Evolutionary conservation across 2,113 vertebrate genomes (phyloP).

Genomic region (Meleagris gallopavo): DNA sequence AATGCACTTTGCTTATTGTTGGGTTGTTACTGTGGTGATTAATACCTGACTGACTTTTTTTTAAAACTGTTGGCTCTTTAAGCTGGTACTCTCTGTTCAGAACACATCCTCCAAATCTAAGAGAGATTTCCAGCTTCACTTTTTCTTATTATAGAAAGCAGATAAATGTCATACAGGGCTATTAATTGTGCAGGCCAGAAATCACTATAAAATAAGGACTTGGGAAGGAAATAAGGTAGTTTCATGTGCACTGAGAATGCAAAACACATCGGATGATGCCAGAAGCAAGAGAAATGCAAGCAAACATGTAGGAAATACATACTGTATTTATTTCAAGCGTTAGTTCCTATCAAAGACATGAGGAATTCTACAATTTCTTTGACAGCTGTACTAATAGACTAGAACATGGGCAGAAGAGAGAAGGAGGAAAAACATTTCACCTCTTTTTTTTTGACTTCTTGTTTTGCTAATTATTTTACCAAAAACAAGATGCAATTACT

Average conservation of each 20-base stretch:
- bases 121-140: not conserved
- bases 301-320: not conserved
- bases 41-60: not conserved
- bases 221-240: not conserved
- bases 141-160: not conserved
- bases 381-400: not conserved
- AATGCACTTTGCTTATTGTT: accelerated
- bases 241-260: not conserved
- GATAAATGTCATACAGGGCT: not conserved
- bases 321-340: not conserved
- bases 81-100: not conserved
- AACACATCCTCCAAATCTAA: not conserved
- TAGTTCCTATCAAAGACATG: not conserved
- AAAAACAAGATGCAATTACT: not conserved
- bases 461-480: not conserved
- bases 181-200: not conserved
- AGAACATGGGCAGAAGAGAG: not conserved
- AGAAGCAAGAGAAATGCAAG: not conserved
- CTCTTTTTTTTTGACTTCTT: accelerated
- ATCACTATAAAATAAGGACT: not conserved
- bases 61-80: not conserved
- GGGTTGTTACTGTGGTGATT: not conserved
- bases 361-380: not conserved
- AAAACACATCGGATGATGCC: not conserved
- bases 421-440: not conserved